Evolutionary conservation across 2,797 vertebrate genomes (phyloP), one percentile per base, ranked within the genome.

Genomic region (Poeciliopsis presidionis): DNA sequence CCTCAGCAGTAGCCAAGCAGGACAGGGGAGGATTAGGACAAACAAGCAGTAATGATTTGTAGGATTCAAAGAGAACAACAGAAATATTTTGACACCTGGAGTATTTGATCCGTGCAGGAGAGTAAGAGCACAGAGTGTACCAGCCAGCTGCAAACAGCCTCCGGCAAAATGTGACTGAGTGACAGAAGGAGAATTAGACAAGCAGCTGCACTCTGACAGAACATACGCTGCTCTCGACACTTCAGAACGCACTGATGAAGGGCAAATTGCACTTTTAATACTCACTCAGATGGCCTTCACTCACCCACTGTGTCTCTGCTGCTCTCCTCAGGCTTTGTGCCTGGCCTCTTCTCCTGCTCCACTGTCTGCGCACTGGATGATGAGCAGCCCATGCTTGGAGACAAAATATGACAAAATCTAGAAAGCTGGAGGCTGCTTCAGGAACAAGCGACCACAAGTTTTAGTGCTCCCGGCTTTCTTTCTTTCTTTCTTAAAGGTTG

Each of bases 321-420:
- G 89, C 82, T 88, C 85, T 95, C 95, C 77, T 94, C 95, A 51
- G 94, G 93, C 87, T 95, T 96, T n/a, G 91, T 93, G 18, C 93
- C 93, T 18, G 95, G 95, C 90, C 88, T 94, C 81, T 95, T 94
- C 85, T 95, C 95, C 70, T 95, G 94, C 46, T 95, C 93, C 7
- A 95, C 86, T n/a, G 90, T 93, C 88, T 96, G 95, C 22, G 94
- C 88, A 76, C 94, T 95, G 84, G 95, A 96, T 39, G 95, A 96
- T 25, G 95, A 96, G 83, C 95, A 96, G 20, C 95, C 95, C 95
- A 96, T 96, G 76, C 88, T 92, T 85, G 18, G 20, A 57, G 45
- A 25, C 41, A n/a, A 61, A 75, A 65, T 12, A 65, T 67, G 33
- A 59, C 57, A 22, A 79, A 73, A 73, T 61, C 25, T n/a, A 67